Base-by-base conservation (phyloP, 2,888 invertebrate species). In the Drosophila anomalipes region DNA sequence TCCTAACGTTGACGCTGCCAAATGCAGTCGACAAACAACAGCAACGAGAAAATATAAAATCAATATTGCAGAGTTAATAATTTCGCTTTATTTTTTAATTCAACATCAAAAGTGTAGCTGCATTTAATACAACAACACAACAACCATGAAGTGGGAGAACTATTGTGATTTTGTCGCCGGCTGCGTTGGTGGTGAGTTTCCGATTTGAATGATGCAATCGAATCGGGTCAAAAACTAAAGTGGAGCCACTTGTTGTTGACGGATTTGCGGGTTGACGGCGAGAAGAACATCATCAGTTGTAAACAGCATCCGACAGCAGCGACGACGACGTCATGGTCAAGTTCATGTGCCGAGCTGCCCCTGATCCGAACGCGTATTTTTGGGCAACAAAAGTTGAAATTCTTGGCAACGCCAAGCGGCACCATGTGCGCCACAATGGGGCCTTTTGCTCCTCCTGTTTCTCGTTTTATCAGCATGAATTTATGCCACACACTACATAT, bases 161-260 rank as follows among this genome's bases (percentile, higher is more conserved):
- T 93, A 92, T 79, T 91, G 91, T 66, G 95, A 95, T 88, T 95
- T 95, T 89, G 91, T 94, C 74, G 95, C 95, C 70, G 95, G 95
- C 83, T 95, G 94, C 93, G 91, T 94, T 77, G 95, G 94, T 79
- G 95, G 95, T 95, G 93, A 92, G 93, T 91, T 62, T 62, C 35
- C 16, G 3, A 35, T 26, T 56, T 37, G 26, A 37, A 83, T 89
- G 90, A 89, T 71, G 90, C 86, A 89, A 89, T 82, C 59, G 49
- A 30, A 19, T 32, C 41, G 28, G 37, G 39, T 39, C 47, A 47
- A 47, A 39, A 57, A 9, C n/a, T 39, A 62, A 49, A 5, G 30
- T 26, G 56, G 58, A 67, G 65, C 81, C 84, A 91, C 89, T 78
- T 78, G 81, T 78, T 84, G 82, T 79, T 83, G 82, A 59, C 47